Conservation (phyloP, 2,888 invertebrate species). For the Hirtodrosophila alboralis region DNA sequence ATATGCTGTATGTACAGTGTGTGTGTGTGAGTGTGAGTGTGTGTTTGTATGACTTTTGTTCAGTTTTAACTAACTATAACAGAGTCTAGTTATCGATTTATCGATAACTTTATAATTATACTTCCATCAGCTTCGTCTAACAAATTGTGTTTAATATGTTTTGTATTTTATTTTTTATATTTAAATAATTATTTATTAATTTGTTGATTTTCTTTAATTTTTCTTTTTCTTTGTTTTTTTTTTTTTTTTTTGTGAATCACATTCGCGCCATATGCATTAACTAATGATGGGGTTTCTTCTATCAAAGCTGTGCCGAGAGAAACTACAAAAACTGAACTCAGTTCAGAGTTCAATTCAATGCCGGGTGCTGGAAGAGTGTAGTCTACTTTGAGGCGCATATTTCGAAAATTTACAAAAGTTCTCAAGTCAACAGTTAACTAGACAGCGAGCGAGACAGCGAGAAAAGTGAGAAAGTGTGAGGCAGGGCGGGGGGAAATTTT, state of each 20-base stretch:
- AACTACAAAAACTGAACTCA: slow-evolving; percentile 7
- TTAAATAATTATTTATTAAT: slow-evolving; percentile 54
- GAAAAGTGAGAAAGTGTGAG: slow-evolving; percentile 6
- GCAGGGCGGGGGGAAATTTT: slow-evolving; percentile 7
- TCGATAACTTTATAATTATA: slow-evolving; percentile 40
- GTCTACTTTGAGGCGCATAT: slow-evolving; percentile 36
- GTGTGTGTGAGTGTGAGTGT: slow-evolving; percentile 7
- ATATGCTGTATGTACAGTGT: slow-evolving; percentile 69
- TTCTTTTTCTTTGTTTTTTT: slow-evolving; percentile 9
- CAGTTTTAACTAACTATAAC: slow-evolving; percentile 76
- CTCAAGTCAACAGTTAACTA: slow-evolving; percentile 33
- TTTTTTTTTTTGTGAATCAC: slow-evolving; percentile 62
- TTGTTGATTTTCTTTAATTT: slow-evolving; percentile 35
- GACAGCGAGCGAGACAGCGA: slow-evolving; percentile 43
- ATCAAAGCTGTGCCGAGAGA: slow-evolving; percentile 20
- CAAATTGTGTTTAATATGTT: slow-evolving; percentile 51
- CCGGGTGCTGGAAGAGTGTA: slow-evolving; percentile 8
- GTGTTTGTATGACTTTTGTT: slow-evolving; percentile 35
- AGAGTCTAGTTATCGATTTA: slow-evolving; percentile 49
- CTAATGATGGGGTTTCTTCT: slow-evolving; percentile 27
- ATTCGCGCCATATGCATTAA: slow-evolving; percentile 59
- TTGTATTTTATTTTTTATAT: slow-evolving; percentile 52
- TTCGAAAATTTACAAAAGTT: slow-evolving; percentile 33
- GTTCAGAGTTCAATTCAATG: slow-evolving; percentile 6
- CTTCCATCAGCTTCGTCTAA: slow-evolving; percentile 39